phyloP scores from a whole-genome alignment of 2,113 vertebrate genomes.

The Anser brachyrhynchus region DNA sequence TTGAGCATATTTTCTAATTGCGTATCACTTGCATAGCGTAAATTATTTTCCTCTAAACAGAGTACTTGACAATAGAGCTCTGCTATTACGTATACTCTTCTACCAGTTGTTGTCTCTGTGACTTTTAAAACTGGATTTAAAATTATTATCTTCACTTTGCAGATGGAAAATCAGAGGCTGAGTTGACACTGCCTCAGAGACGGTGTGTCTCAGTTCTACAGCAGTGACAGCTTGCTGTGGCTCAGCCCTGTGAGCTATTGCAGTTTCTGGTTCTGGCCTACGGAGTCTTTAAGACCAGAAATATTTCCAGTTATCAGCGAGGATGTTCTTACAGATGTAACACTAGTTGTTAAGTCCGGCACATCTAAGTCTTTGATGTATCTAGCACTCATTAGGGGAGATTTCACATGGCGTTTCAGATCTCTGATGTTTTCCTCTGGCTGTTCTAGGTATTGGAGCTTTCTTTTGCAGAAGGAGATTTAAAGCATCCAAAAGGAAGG shows the following conservation, averaged over 20 bases:
- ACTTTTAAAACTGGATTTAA: neutral
- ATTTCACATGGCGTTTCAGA: neutral
- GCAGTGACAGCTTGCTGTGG: neutral
- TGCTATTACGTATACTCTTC: neutral
- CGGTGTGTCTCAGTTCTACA: neutral
- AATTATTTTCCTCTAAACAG: neutral
- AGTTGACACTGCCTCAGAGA: neutral
- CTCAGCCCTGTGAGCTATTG: neutral
- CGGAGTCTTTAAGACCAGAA: neutral
- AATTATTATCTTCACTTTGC: neutral
- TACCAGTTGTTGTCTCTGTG: neutral
- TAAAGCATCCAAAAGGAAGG: neutral
- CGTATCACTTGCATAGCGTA: fast-evolving
- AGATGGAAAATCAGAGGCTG: neutral
- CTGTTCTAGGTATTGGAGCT: neutral
- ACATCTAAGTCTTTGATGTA: neutral
- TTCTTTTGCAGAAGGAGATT: constrained; percentile 3
- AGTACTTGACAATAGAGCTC: neutral
- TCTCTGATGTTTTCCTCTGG: neutral
- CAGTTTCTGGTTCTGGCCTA: neutral
- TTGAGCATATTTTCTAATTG: neutral
- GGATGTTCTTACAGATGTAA: constrained; percentile 14
- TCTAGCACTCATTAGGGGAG: neutral
- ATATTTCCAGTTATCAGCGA: neutral
- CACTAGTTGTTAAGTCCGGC: neutral